These are phyloP conservation scores for Rhabdomys dilectus DNA, from an alignment of 2,113 vertebrate genomes.

Conservation along the genomic window DNA sequence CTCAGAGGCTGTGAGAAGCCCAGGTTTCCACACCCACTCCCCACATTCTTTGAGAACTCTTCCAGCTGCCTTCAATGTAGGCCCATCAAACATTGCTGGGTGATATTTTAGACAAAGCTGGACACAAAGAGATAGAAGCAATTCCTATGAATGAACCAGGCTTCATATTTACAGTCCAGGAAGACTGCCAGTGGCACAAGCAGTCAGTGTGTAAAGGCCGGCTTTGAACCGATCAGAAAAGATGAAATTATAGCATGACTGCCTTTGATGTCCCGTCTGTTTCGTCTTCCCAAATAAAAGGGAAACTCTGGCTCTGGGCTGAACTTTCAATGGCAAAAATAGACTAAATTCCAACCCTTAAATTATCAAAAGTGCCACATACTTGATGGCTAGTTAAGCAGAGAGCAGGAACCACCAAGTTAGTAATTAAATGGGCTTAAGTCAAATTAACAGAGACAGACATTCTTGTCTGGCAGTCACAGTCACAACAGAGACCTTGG, in stretches of 20 bases:
- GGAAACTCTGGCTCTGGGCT: conserved; percentile 79
- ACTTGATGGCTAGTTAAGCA: conserved; percentile 78
- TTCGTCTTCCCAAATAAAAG: conserved; percentile 77
- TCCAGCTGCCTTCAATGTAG: not conserved
- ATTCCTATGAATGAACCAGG: conserved; percentile 14
- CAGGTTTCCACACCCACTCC: not conserved
- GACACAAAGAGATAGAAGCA: conserved; percentile 31
- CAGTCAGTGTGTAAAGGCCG: conserved; percentile 56
- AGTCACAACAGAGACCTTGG: conserved; percentile 66
- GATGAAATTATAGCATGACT: conserved; percentile 69
- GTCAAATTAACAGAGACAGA: conserved; percentile 79
- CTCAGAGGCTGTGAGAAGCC: not conserved
- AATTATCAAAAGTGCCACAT: conserved; percentile 81
- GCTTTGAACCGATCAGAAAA: conserved; percentile 70
- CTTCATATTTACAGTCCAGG: conserved; percentile 48
- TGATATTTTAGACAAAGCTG: conserved; percentile 24
- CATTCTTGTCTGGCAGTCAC: conserved; percentile 77
- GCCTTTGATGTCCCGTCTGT: conserved; percentile 73
- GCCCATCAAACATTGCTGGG: not conserved
- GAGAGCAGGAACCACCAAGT: conserved; percentile 76
- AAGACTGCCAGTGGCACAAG: conserved; percentile 50
- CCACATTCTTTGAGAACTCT: not conserved
- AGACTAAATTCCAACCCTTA: conserved; percentile 80
- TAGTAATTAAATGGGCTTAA: conserved; percentile 78
- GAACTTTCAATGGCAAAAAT: conserved; percentile 79